These are phyloP conservation scores for Tupaia tana DNA, from an alignment of 2,113 vertebrate genomes.

Conservation along the genomic window DNA sequence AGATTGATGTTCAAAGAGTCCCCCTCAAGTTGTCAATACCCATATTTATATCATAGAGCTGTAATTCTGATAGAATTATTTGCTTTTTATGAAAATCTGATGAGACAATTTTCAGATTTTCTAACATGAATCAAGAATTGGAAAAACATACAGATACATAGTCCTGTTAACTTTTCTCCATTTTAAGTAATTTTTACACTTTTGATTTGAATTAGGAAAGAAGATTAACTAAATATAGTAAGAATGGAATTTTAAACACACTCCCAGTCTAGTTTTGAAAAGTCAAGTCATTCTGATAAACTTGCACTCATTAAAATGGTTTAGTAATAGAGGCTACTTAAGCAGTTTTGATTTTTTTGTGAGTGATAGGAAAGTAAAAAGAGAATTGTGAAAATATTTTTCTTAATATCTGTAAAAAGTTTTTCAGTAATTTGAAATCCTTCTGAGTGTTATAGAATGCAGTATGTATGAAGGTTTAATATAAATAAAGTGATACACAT, in stretches of 20 bases:
- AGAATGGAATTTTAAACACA: conserved; percentile 10
- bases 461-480: not conserved
- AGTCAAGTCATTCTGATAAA: conserved; percentile 16
- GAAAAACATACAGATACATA: conserved; percentile 47
- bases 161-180: conserved; percentile 22
- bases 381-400: not conserved
- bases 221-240: conserved; percentile 34
- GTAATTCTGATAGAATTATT: conserved; percentile 77
- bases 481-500: not conserved
- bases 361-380: conserved; percentile 19
- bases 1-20: conserved; percentile 69
- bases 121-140: conserved; percentile 76
- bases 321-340: not conserved
- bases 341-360: conserved; percentile 37
- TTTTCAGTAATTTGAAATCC: conserved; percentile 7
- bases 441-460: not conserved
- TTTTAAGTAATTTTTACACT: conserved; percentile 39
- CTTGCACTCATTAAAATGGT: not conserved
- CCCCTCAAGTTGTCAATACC: conserved; percentile 68
- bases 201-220: not conserved
- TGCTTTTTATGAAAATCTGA: conserved; percentile 78
- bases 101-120: conserved; percentile 76
- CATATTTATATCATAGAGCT: conserved; percentile 76
- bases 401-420: not conserved
- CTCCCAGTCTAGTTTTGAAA: conserved; percentile 43